Percentiles rank a stretch among this genome's conserved stretches.
Conservation (phyloP, 2,113 vertebrate species). For the Polyodon spathula region DNA sequence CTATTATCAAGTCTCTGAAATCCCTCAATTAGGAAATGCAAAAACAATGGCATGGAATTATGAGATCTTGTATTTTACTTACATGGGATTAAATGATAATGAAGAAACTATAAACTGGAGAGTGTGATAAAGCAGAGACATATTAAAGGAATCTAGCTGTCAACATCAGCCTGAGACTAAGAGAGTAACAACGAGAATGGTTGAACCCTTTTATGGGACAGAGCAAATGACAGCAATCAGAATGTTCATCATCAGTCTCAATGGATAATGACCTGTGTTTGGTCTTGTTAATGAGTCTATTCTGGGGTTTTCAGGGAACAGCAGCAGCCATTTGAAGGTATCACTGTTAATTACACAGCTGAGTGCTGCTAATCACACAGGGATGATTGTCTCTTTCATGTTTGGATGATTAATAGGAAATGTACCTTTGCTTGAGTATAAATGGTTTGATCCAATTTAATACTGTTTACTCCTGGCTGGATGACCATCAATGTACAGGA, state of each 20-base stretch:
- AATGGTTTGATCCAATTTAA: neutral
- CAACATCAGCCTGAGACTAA: neutral
- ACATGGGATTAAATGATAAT: too few species aligned
- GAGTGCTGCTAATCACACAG: conserved; percentile 2
- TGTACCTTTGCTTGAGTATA: conserved; percentile 1
- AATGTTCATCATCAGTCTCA: neutral
- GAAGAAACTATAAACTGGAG: too few species aligned
- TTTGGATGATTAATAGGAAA: conserved; percentile 7
- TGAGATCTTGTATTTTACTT: too few species aligned
- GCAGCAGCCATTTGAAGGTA: neutral
- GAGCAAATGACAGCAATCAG: neutral
- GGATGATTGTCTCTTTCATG: conserved; percentile 1
- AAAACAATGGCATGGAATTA: too few species aligned
- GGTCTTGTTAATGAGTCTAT: neutral
- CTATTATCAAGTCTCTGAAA: too few species aligned
- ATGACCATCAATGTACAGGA: neutral
- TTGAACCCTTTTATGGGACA: neutral
- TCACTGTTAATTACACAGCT: conserved; percentile 1
- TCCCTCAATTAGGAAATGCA: too few species aligned
- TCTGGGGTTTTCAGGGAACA: neutral
- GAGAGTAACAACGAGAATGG: neutral
- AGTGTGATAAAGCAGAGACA: too few species aligned
- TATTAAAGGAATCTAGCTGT: neutral
- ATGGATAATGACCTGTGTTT: neutral
- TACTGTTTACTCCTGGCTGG: neutral